Evolutionary conservation across 2,888 invertebrate species (phyloP).

Genomic region (Agonum fuliginosum): DNA sequence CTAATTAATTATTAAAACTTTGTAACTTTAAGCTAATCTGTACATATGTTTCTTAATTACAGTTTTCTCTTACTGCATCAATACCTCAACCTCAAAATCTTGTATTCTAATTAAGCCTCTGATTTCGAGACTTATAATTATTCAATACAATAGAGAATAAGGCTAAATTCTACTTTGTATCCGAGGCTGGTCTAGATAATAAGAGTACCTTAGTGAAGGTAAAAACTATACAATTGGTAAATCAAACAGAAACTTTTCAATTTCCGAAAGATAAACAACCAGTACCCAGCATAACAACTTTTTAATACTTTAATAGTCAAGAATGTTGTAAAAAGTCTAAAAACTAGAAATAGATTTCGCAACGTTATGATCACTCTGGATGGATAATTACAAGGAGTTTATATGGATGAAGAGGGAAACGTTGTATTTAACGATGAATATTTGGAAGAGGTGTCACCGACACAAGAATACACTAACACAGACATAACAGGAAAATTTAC

Average conservation of each 20-base stretch:
- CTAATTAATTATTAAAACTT: too few relatives aligned
- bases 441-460: constrained; percentile 52
- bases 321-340: constrained; percentile 48
- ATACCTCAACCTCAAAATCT: background rate
- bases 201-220: constrained; percentile 5
- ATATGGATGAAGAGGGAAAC: constrained; percentile 63
- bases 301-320: constrained; percentile 46
- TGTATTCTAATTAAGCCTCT: background rate
- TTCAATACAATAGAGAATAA: constrained; percentile 28
- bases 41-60: too few relatives aligned
- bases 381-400: constrained; percentile 54
- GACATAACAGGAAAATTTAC: constrained; percentile 27
- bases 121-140: constrained; percentile 12
- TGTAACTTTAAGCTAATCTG: too few relatives aligned
- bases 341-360: constrained; percentile 61
- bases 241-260: constrained; percentile 16
- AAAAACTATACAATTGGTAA: constrained; percentile 43
- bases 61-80: too few relatives aligned
- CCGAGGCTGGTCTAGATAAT: background rate
- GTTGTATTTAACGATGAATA: constrained; percentile 62
- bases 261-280: constrained; percentile 44
- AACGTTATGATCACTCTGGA: constrained; percentile 62
- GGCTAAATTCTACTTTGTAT: constrained; percentile 30
- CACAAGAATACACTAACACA: constrained; percentile 30
- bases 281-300: constrained; percentile 14